These are phyloP conservation scores for Germaria angustata DNA, from an alignment of 2,888 invertebrate genomes.

Conservation along the genomic window DNA sequence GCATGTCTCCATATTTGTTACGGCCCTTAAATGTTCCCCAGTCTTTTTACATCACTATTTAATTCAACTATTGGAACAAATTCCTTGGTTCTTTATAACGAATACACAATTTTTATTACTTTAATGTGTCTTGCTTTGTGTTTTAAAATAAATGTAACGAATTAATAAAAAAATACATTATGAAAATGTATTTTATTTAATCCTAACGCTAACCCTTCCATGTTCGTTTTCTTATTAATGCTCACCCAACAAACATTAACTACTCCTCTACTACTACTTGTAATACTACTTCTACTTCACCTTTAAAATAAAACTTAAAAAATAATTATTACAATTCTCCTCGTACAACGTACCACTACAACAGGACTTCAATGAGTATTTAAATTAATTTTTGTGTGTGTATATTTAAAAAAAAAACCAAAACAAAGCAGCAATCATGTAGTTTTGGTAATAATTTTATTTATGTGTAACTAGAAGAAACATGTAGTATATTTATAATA, in stretches of 20 bases:
- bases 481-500: conserved; percentile 13
- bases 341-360: conserved; percentile 67
- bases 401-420: neutral
- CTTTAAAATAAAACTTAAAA: conserved; percentile 47
- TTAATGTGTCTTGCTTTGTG: conserved; percentile 14
- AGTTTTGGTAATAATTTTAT: conserved; percentile 67
- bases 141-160: conserved; percentile 14
- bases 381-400: conserved; percentile 74
- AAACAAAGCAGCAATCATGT: conserved; percentile 46
- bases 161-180: conserved; percentile 15
- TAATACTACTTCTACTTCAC: conserved; percentile 24
- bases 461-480: conserved; percentile 30
- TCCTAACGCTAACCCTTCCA: conserved; percentile 75
- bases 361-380: conserved; percentile 81
- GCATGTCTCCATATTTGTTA: conserved; percentile 32
- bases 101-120: neutral
- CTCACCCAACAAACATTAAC: conserved; percentile 72
- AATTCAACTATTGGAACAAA: neutral
- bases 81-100: neutral
- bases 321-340: conserved; percentile 24
- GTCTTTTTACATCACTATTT: conserved; percentile 16
- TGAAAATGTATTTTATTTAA: conserved; percentile 53
- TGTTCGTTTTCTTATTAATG: conserved; percentile 76
- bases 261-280: conserved; percentile 64
- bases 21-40: neutral